These are phyloP conservation scores for Enteromius paludinosus DNA, from an alignment of 2,797 vertebrate genomes.

Conservation along the genomic window DNA sequence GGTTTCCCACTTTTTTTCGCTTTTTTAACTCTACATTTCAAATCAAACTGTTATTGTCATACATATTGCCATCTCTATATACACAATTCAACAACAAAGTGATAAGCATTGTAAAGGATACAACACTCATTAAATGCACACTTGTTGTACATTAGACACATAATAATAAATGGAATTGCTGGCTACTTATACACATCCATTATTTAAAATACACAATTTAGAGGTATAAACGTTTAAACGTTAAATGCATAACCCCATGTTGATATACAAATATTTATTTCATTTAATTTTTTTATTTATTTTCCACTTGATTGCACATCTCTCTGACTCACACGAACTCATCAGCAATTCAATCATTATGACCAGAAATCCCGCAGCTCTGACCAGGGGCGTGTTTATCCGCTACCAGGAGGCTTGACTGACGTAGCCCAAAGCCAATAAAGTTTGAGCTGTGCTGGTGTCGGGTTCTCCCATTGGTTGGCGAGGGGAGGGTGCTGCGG, in stretches of 20 bases:
- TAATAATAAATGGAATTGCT: not conserved
- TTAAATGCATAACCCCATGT: not conserved
- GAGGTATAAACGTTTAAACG: not conserved
- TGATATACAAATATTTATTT: too few species aligned
- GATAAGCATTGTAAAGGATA: not conserved
- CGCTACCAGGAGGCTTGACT: slow-evolving; percentile 46
- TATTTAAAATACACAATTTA: not conserved
- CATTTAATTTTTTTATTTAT: not conserved
- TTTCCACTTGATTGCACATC: not conserved
- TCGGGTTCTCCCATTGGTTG: slow-evolving; percentile 68
- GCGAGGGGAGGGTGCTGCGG: slow-evolving; percentile 78
- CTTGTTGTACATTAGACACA: not conserved
- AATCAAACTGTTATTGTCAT: not conserved
- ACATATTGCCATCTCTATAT: not conserved
- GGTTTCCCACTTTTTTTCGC: not conserved
- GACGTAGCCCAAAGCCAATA: slow-evolving; percentile 68
- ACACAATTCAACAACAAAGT: not conserved
- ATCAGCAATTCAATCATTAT: slow-evolving; percentile 46
- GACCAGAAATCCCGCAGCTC: slow-evolving; percentile 51
- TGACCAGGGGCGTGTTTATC: slow-evolving; percentile 38
- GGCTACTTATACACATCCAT: not conserved
- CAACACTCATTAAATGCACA: not conserved
- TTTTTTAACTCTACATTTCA: not conserved
- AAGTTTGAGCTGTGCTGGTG: slow-evolving; percentile 61
- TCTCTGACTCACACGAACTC: slow-evolving; percentile 30